phyloP scores from a whole-genome alignment of 2,113 vertebrate genomes.

The Paramormyrops kingsleyae region DNA sequence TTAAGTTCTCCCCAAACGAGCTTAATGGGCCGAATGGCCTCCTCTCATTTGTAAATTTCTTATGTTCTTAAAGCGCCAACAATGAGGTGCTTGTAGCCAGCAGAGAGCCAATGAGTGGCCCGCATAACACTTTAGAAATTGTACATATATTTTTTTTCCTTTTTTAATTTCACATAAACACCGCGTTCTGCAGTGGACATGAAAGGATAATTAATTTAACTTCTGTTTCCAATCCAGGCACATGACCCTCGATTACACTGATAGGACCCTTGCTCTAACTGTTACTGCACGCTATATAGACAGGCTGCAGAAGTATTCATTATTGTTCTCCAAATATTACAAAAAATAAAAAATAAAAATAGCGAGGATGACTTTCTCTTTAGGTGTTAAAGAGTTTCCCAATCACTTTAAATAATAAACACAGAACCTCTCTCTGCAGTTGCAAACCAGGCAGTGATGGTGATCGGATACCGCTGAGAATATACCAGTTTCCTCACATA shows the following conservation, averaged over 20 bases:
- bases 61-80: neutral
- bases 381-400: neutral
- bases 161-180: neutral
- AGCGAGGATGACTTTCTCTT: neutral
- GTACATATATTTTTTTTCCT: neutral
- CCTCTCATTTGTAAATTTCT: too few species aligned
- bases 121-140: neutral
- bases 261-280: neutral
- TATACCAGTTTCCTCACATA: neutral
- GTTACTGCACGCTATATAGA: neutral
- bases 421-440: neutral
- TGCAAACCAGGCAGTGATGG: neutral
- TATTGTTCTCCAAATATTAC: neutral
- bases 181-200: neutral
- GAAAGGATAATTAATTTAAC: neutral
- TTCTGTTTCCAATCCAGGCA: neutral
- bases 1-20: too few species aligned
- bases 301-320: neutral
- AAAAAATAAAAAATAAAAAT: neutral
- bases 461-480: neutral
- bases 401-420: neutral
- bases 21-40: too few species aligned
- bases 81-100: neutral
- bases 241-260: neutral
- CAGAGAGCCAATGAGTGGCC: neutral